Percentiles rank a stretch among this genome's conserved stretches.
phyloP scores from a whole-genome alignment of 2,888 invertebrate genomes.

The Exephanes ischioxanthus region DNA sequence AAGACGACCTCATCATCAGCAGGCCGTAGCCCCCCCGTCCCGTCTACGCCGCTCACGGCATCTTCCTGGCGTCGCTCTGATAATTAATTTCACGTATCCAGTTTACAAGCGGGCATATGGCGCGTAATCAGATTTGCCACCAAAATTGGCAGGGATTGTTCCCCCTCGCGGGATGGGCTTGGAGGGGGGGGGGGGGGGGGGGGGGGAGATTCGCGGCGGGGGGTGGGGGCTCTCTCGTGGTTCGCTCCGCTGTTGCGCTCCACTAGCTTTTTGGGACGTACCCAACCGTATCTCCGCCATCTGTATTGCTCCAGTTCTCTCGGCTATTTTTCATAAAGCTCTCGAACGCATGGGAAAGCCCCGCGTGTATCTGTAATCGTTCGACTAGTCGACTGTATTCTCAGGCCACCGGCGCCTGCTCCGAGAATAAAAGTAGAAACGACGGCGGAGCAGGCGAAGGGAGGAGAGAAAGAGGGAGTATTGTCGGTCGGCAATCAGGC shows the following conservation, averaged over 20 bases:
- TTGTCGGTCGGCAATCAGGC: constrained; percentile 68
- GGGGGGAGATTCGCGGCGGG: constrained; percentile 67
- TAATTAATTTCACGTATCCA: constrained; percentile 83
- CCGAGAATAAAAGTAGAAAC: constrained; percentile 66
- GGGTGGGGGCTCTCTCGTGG: constrained; percentile 22
- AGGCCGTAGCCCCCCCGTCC: constrained; percentile 46
- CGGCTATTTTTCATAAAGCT: constrained; percentile 11
- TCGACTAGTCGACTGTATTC: constrained; percentile 45
- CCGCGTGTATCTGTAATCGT: constrained; percentile 57
- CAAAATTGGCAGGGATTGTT: constrained; percentile 83
- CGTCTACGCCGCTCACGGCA: constrained; percentile 54
- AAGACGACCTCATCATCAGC: constrained; percentile 72
- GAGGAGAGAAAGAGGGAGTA: constrained; percentile 47
- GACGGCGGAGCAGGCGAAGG: constrained; percentile 50
- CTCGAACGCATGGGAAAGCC: constrained; percentile 26
- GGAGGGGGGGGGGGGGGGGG: constrained; percentile 61
- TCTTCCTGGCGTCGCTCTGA: constrained; percentile 74
- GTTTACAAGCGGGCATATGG: constrained; percentile 80
- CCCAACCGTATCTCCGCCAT: constrained; percentile 33
- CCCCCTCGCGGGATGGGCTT: constrained; percentile 35
- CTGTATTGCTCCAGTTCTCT: constrained; percentile 13
- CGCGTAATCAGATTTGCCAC: constrained; percentile 80
- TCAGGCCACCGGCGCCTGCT: constrained; percentile 39
- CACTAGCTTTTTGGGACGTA: not conserved
- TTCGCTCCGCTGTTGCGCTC: constrained; percentile 15